Evolutionary conservation across 2,888 invertebrate species (phyloP), one percentile per base, ranked within the genome.

Genomic region (Diadromus collaris): DNA sequence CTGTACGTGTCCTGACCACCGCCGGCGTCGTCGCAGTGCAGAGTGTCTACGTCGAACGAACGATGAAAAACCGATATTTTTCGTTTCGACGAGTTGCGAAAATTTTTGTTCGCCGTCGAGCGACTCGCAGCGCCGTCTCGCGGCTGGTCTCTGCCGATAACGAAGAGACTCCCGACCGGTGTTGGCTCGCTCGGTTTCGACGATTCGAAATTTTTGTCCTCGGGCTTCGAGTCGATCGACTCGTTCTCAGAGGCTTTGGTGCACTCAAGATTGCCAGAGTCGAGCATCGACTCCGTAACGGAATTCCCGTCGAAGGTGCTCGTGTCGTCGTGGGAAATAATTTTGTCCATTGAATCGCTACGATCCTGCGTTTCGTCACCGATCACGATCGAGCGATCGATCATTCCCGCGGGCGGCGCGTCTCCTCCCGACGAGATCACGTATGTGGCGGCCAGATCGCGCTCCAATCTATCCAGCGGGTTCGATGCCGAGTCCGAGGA

Each of bases 1-100:
- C 67, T 73, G 64, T 83, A 81, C 24, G 77, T 70, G 5, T 79
- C 71, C 2, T 75, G 34, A 1, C 54, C 41, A 10, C 69, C 77
- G 19, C 27, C 60, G 24, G 48, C 72, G 19, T 38, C 75, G 38
- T 27, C 79, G 41, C 34, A 72, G 56, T 60, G 69, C 6, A 82
- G 60, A 19, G 73, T 81, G n/a, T 85, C 82, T 6, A 87, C 72
- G 41, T 89, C 88, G 81, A 88, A 89, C 5, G 88, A 85, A 7
- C 88, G 85, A 38, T 84, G 83, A 67, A 86, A 89, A 34, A 89
- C 88, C 0, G 89, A 88, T 5, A 86, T 51, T 67, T 89, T 89
- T 46, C 89, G 76, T 48, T 82, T 85, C 2, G 89, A 88, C 5
- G 72, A 19, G 21, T 38, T 61, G 60, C 81, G 82, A 10, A 46